Base-by-base conservation (phyloP, 2,113 vertebrate species). In the Mola mola region DNA sequence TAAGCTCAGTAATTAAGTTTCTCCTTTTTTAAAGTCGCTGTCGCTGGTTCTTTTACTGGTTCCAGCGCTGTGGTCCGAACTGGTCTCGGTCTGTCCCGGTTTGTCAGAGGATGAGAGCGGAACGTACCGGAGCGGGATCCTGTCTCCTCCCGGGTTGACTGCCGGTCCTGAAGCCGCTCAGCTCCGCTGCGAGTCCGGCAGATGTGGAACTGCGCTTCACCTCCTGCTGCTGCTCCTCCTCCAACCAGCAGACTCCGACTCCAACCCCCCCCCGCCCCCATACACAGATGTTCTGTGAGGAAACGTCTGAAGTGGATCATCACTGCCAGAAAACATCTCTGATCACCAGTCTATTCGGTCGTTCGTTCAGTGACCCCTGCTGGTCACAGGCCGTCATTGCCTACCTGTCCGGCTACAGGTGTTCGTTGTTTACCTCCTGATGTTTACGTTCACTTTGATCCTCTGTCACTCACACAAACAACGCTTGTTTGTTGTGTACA, bases 381-480 rank as follows among this genome's bases (percentile, higher is more conserved):
- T 47, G 69, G 40, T 13, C 1, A 17, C 43, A 12, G 5, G 8
- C 6, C 8, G 20, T n/a, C 21, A 8, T 13, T 13, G 22, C 16
- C 7, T 17, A 21, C 26, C 48, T 52, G 56, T 46, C 25, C 53
- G 52, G 55, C 34, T 47, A 21, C 57, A 75, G 44, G 58, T 75
- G 65, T 56, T 28, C 8, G n/a, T 11, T 66, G 56, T 34, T 59
- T 46, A 36, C 41, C 21, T 19, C 28, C 22, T 28, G 36, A 28
- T 48, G 49, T 34, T 56, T 36, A 48, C 38, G 48, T n/a, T 28
- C 48, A 20, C 58, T 62, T 71, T 62, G 47, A 70, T 61, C 56
- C 5, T 0, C 47, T 5, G n/a, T n/a, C n/a, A n/a, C n/a, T n/a
- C n/a, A n/a, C n/a, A n/a, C n/a, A n/a, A n/a, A n/a, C n/a, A n/a